These are phyloP conservation scores for Liparis tanakae DNA, from an alignment of 2,797 vertebrate genomes.

Conservation along the genomic window DNA sequence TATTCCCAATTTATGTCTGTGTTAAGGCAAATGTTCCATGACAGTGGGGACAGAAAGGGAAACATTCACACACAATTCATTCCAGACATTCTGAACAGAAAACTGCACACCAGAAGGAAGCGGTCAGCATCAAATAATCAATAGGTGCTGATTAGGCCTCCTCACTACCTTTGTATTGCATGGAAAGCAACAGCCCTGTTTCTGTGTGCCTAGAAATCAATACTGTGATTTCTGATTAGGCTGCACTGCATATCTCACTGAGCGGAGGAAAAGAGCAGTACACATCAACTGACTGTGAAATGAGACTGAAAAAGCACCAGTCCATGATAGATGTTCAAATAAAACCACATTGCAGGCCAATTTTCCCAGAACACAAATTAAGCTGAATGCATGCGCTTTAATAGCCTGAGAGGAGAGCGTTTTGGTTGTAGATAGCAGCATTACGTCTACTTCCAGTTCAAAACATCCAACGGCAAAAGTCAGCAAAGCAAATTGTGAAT, in stretches of 20 bases:
- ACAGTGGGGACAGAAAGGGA: constrained; percentile 1
- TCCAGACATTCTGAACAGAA: constrained; percentile 34
- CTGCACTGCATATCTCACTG: constrained; percentile 61
- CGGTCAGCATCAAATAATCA: constrained; percentile 70
- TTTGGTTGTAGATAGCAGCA: constrained; percentile 1
- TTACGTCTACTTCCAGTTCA: background rate
- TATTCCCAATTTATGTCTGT: constrained; percentile 50
- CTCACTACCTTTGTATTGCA: constrained; percentile 74
- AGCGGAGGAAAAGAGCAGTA: constrained; percentile 64
- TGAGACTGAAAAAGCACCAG: constrained; percentile 46
- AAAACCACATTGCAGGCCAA: constrained; percentile 39
- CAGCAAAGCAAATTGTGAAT: constrained; percentile 1
- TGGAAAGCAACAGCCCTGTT: constrained; percentile 64
- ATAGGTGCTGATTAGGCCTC: constrained; percentile 75
- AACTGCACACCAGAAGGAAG: constrained; percentile 56
- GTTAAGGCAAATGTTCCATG: constrained; percentile 49
- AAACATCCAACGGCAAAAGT: constrained; percentile 11
- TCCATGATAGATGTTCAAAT: constrained; percentile 54
- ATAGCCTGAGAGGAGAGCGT: constrained; percentile 14
- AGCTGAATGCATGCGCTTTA: constrained; percentile 24
- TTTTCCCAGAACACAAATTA: constrained; percentile 56
- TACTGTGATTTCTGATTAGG: constrained; percentile 69
- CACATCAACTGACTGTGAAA: constrained; percentile 58
- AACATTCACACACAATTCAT: constrained; percentile 30
- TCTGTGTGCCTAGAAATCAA: constrained; percentile 68